These are phyloP conservation scores for Mesocricetus auratus DNA, from an alignment of 2,113 vertebrate species.

Conservation along the genomic window DNA sequence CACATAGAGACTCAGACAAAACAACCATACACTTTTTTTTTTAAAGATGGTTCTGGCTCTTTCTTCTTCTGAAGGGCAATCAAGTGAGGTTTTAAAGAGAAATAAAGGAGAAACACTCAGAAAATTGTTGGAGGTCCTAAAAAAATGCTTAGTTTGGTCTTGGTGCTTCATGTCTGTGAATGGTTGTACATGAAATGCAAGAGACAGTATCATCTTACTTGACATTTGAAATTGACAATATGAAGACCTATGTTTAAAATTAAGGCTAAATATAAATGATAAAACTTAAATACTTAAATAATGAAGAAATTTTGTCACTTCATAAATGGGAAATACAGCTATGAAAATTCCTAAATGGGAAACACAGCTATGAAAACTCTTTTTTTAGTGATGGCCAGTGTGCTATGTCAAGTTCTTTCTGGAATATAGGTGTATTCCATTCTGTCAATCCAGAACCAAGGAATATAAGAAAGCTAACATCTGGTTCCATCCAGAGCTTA, in stretches of 20 bases:
- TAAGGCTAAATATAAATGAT: not conserved
- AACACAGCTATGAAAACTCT: not conserved
- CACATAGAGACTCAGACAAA: not conserved
- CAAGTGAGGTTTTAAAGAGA: not conserved
- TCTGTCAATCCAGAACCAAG: not conserved
- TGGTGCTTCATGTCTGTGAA: not conserved
- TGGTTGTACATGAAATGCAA: not conserved
- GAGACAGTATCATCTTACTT: not conserved
- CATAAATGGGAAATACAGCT: not conserved
- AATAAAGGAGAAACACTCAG: not conserved
- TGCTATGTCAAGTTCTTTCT: not conserved
- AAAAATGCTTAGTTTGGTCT: not conserved
- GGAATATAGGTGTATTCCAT: not conserved
- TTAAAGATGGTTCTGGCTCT: not conserved
- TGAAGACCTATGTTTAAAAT: constrained; percentile 1
- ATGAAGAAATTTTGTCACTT: not conserved
- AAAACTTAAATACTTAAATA: not conserved
- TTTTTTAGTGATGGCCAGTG: not conserved
- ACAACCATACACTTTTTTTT: not conserved
- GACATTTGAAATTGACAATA: not conserved
- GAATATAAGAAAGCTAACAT: not conserved
- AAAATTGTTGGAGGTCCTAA: not conserved
- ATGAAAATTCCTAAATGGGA: not conserved
- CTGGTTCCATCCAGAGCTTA: not conserved
- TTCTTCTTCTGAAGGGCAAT: not conserved